Conservation (phyloP, 2,113 vertebrate genomes). For the Callipepla californica region DNA sequence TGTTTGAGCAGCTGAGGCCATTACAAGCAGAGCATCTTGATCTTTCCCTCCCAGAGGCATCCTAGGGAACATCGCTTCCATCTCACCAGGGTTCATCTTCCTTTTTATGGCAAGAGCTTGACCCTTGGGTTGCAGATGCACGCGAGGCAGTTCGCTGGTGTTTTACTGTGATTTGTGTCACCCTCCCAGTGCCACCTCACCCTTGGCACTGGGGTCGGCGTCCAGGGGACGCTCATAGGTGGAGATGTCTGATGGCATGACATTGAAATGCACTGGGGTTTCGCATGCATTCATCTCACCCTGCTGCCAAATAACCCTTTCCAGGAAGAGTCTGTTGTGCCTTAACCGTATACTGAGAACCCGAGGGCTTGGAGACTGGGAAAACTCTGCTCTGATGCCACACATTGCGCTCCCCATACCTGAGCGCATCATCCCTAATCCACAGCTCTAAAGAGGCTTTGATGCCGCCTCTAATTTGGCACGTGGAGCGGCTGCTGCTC, state of each 20-base stretch:
- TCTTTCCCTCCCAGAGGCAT: slow-evolving; percentile 64
- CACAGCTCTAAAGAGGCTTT: background rate
- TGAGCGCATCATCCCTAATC: background rate
- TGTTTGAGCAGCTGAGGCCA: slow-evolving; percentile 31
- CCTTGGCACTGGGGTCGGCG: background rate
- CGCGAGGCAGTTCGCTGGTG: slow-evolving; percentile 36
- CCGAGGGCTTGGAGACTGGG: background rate
- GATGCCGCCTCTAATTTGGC: slow-evolving; percentile 20
- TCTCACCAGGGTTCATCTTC: slow-evolving; percentile 40
- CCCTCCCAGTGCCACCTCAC: slow-evolving; percentile 36
- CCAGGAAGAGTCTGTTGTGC: background rate
- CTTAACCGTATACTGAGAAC: background rate
- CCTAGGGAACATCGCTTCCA: slow-evolving; percentile 33
- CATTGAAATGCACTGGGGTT: slow-evolving; percentile 7
- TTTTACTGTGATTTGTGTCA: slow-evolving; percentile 49
- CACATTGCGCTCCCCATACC: background rate
- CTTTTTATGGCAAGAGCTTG: slow-evolving; percentile 46
- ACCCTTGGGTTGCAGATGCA: background rate
- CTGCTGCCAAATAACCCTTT: background rate
- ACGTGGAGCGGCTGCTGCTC: slow-evolving; percentile 18
- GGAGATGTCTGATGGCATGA: background rate
- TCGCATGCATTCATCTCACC: accelerated
- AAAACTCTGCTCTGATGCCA: background rate
- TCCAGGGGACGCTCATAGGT: background rate
- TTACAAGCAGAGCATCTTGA: slow-evolving; percentile 43